Evolutionary conservation across 1,140 invertebrate species (phyloP).

Genomic region (Zophobas atratus): DNA sequence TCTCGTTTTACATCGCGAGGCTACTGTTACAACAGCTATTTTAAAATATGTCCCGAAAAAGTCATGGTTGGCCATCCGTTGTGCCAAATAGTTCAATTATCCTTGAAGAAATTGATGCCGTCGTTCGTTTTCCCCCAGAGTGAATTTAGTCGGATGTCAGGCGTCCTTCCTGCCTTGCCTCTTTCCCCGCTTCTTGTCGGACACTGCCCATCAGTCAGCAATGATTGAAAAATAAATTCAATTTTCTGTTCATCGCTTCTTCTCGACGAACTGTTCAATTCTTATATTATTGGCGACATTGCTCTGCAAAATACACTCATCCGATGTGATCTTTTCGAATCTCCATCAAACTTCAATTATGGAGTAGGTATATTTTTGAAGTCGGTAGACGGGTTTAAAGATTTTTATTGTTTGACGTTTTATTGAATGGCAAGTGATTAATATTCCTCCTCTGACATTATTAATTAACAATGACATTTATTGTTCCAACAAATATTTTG

Average conservation of each 20-base stretch:
- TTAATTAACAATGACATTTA: too few relatives aligned
- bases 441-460: too few relatives aligned
- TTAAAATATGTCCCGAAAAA: not conserved
- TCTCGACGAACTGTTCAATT: constrained; percentile 47
- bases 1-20: constrained; percentile 17
- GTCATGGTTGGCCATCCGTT: constrained; percentile 9
- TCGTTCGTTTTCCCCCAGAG: constrained; percentile 50
- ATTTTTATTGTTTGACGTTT: not conserved
- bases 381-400: not conserved
- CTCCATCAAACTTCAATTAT: constrained; percentile 1
- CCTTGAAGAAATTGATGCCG: constrained; percentile 50
- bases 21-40: not conserved
- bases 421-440: too few relatives aligned
- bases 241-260: constrained; percentile 66
- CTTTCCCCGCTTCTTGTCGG: constrained; percentile 50
- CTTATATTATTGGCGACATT: constrained; percentile 42
- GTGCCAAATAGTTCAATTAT: constrained; percentile 46
- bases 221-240: constrained; percentile 70
- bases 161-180: constrained; percentile 42
- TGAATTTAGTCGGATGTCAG: constrained; percentile 50
- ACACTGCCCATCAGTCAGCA: constrained; percentile 68
- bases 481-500: too few relatives aligned
- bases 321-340: constrained; percentile 24
- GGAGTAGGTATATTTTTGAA: not conserved
- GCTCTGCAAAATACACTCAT: constrained; percentile 39